Evolutionary conservation across 2,888 invertebrate genomes (phyloP).

Genomic region (Apamea crenata): DNA sequence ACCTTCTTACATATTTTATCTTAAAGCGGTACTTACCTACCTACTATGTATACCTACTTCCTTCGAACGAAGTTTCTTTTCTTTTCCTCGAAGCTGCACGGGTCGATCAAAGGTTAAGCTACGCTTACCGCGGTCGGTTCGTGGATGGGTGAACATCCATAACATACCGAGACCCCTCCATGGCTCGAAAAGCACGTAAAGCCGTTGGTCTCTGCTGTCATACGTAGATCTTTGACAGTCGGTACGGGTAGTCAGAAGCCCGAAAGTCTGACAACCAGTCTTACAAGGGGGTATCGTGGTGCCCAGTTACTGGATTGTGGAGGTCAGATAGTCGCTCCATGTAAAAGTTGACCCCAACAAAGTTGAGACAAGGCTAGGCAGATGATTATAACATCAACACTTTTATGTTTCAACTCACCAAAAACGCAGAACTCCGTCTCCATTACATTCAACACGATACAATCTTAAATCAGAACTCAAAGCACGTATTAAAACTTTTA

Average conservation of each 20-base stretch:
- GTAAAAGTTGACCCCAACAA: neutral
- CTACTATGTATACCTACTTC: no score
- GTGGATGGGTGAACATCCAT: neutral
- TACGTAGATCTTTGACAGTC: neutral
- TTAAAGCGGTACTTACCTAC: no score
- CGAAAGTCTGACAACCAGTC: neutral
- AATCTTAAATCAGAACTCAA: conserved; percentile 6
- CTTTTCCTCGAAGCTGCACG: neutral
- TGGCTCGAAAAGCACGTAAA: no score
- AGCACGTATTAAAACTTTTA: conserved; percentile 52
- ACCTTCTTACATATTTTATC: no score
- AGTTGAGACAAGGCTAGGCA: neutral
- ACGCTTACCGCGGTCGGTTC: neutral
- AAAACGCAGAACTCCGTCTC: neutral
- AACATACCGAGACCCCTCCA: neutral
- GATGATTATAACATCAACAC: neutral
- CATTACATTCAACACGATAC: conserved; percentile 10
- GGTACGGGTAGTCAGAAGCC: neutral
- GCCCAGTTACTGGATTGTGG: neutral
- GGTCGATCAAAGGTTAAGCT: neutral
- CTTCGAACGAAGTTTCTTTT: neutral
- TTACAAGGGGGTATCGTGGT: neutral
- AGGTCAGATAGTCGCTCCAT: neutral
- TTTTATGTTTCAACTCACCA: neutral
- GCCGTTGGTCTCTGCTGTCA: neutral